Evolutionary conservation across 2,113 vertebrate genomes (phyloP).

Genomic region (Sorex araneus): DNA sequence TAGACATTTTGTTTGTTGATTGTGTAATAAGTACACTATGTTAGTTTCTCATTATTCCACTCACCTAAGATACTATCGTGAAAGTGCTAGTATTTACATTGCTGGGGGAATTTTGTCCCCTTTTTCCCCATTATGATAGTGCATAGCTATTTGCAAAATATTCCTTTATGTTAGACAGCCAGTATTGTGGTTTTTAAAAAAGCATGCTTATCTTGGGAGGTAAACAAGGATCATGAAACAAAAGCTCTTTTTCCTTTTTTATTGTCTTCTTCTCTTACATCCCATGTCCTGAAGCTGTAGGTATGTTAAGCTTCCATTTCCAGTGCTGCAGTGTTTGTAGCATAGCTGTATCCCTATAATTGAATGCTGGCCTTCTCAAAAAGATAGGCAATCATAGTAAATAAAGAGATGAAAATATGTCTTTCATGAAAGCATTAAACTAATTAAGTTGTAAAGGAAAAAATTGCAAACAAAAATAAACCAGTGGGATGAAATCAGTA

Average conservation of each 20-base stretch:
- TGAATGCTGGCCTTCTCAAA: conserved; percentile 16
- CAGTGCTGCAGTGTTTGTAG: neutral
- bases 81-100: conserved; percentile 33
- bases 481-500: neutral
- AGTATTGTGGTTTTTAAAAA: conserved; percentile 22
- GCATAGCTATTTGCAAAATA: conserved; percentile 28
- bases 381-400: neutral
- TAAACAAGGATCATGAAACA: conserved; percentile 15
- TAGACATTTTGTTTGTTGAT: neutral
- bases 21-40: conserved; percentile 1
- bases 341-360: neutral
- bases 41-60: conserved; percentile 39
- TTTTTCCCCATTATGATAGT: neutral
- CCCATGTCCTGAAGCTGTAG: neutral
- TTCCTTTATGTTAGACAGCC: neutral
- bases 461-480: conserved; percentile 31
- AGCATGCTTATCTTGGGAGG: neutral
- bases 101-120: neutral
- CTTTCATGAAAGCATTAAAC: neutral
- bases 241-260: neutral
- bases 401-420: neutral
- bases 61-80: neutral
- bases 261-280: conserved; percentile 37
- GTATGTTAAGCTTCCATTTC: neutral
- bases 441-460: neutral